These are phyloP conservation scores for Drosophila malerkotliana DNA, from an alignment of 1,140 invertebrate species.

Conservation along the genomic window DNA sequence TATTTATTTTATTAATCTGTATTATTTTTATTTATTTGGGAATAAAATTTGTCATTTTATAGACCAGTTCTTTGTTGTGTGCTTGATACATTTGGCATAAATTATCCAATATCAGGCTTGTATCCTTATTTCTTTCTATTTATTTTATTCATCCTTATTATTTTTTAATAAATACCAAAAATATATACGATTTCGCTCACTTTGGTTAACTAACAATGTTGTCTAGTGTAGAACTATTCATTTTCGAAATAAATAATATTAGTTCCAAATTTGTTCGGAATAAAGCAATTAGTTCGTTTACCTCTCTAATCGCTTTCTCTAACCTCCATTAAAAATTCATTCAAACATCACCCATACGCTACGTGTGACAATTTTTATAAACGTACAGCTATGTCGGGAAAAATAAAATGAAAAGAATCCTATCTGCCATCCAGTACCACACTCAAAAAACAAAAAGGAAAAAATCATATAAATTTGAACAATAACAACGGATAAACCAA, in stretches of 20 bases:
- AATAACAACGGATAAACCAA: slow-evolving; percentile 55
- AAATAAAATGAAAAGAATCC: slow-evolving; percentile 20
- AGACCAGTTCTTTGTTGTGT: too few species aligned
- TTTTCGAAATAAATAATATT: slow-evolving; percentile 12
- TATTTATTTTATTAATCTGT: too few species aligned
- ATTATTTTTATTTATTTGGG: too few species aligned
- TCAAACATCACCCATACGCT: slow-evolving; percentile 51
- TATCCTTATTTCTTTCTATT: too few species aligned
- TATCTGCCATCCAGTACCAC: slow-evolving; percentile 15
- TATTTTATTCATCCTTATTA: too few species aligned
- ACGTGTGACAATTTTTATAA: slow-evolving; percentile 34
- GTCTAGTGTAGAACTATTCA: neutral
- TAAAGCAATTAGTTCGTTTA: slow-evolving; percentile 37
- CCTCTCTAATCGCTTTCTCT: slow-evolving; percentile 32
- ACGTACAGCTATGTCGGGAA: slow-evolving; percentile 17
- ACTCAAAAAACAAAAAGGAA: slow-evolving; percentile 18
- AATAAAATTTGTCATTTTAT: too few species aligned
- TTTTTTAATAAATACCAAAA: too few species aligned
- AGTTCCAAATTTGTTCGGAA: slow-evolving; percentile 19
- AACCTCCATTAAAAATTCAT: slow-evolving; percentile 48
- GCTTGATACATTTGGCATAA: too few species aligned
- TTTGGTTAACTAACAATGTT: too few species aligned
- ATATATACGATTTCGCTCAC: too few species aligned
- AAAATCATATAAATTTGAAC: slow-evolving; percentile 34
- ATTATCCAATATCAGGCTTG: too few species aligned